Evolutionary conservation across 1,140 invertebrate genomes (phyloP).

Genomic region (Chironomus tepperi): DNA sequence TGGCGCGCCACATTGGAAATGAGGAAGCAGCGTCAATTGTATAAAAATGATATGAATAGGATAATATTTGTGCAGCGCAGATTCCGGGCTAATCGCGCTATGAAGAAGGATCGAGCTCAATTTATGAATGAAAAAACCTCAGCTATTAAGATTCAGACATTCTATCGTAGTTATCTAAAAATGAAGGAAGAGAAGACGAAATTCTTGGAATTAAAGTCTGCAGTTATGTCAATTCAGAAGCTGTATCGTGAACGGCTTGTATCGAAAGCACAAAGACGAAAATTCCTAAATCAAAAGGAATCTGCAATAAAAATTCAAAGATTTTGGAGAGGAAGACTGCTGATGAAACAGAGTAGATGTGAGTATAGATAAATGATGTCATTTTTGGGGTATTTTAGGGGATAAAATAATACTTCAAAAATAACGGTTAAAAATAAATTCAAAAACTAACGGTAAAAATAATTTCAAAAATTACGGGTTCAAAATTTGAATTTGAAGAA

Average conservation of each 20-base stretch:
- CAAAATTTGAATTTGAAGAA: no score
- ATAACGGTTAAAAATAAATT: no score
- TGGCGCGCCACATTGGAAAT: constrained; percentile 32
- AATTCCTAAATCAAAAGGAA: constrained; percentile 33
- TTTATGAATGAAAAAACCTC: neutral
- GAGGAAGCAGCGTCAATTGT: constrained; percentile 28
- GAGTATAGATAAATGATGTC: no score
- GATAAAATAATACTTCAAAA: no score
- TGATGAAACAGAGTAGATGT: no score
- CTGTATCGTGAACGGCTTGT: constrained; percentile 40
- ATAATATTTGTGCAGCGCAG: constrained; percentile 41
- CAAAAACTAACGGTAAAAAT: no score
- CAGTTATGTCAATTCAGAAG: constrained; percentile 29
- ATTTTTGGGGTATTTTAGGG: no score
- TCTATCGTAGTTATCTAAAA: constrained; percentile 40
- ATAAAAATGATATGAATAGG: no score
- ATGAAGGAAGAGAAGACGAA: constrained; percentile 31
- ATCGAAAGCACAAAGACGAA: constrained; percentile 35
- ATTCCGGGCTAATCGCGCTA: constrained; percentile 39
- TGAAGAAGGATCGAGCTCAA: constrained; percentile 30
- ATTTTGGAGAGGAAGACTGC: constrained; percentile 34
- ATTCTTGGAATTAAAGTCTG: constrained; percentile 30
- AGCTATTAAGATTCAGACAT: constrained; percentile 26
- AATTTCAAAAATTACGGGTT: no score
- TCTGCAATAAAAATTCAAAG: constrained; percentile 40